Evolutionary conservation across 2,888 invertebrate species (phyloP), one percentile per base, ranked within the genome.

Genomic region (Stenodema calcarata): DNA sequence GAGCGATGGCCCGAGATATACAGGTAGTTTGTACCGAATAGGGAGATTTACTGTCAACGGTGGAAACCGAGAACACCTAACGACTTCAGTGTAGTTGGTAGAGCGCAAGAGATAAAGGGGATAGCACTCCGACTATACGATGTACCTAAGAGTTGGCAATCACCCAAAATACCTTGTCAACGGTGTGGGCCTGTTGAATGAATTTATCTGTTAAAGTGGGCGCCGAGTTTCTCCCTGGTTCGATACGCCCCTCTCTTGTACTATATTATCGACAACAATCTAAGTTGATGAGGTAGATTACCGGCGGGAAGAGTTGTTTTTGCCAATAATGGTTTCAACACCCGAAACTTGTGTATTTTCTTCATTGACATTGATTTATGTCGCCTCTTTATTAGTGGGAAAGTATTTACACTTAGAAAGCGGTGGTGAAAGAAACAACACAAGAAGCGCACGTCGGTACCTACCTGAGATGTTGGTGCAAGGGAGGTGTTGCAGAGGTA

Each of bases 81-180:
- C 47, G 47, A 47, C 47, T 16, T 35, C 47, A 16, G 16, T 12
- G 47, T 47, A 14, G 47, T 47, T 47, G 12, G 47, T 47, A 47
- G 47, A 47, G 47, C 47, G 47, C 47, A 16, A 47, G 47, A 47
- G 47, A 47, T 47, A 47, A 47, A 47, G 47, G 47, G n/a, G 47
- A 47, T 3, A 14, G 14, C 12, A 4, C 16, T 12, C 47, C 1
- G 47, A 12, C 47, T 47, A 14, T 14, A 47, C 47, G 47, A 3
- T 47, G 47, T 75, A 75, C 75, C 28, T 35, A 28, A 14, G 23
- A 30, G 11, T 75, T 30, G 75, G 75, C 23, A 75, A 75, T 35
- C n/a, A 11, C 27, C 75, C 75, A 75, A 75, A n/a, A 75, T 30
- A 28, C 75, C 75, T 75, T 75, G 75, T 75, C 75, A 35, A 30